A percentile compares a stretch with the other conserved stretches of the same genome.
Conservation (phyloP, 2,888 invertebrate species). For the Galeopsomyia nigrocyanea region DNA sequence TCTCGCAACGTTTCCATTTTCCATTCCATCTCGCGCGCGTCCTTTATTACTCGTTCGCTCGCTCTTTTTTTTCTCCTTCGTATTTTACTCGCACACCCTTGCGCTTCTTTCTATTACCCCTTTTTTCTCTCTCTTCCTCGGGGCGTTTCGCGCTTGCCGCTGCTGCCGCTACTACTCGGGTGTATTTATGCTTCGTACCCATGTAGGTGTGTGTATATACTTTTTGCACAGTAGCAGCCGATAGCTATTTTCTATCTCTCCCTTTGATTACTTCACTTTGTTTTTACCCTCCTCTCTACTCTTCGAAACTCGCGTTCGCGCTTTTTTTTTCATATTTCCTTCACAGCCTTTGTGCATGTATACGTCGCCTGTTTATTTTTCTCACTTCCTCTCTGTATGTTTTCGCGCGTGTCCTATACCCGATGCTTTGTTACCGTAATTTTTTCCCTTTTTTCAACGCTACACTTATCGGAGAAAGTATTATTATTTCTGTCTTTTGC, state of each 20-base stretch:
- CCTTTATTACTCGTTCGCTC: slow-evolving; percentile 43
- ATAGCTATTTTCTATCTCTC: slow-evolving; percentile 39
- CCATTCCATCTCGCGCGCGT: slow-evolving; percentile 41
- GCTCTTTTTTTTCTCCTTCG: slow-evolving; percentile 16
- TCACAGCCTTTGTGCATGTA: background rate
- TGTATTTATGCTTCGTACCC: slow-evolving; percentile 5
- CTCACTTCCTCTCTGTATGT: slow-evolving; percentile 43
- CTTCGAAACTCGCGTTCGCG: slow-evolving; percentile 23
- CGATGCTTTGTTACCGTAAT: slow-evolving; percentile 27
- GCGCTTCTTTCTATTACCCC: slow-evolving; percentile 33
- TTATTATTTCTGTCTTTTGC: background rate
- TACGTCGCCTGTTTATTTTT: slow-evolving; percentile 41
- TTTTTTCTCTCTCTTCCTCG: slow-evolving; percentile 11
- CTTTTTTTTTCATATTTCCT: slow-evolving; percentile 19
- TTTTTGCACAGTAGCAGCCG: slow-evolving; percentile 7
- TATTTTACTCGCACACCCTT: slow-evolving; percentile 39
- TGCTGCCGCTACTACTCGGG: background rate
- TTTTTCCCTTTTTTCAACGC: slow-evolving; percentile 17
- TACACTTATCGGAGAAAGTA: slow-evolving; percentile 24
- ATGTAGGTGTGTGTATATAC: background rate
- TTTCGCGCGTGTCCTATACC: slow-evolving; percentile 15
- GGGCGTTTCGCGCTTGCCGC: background rate
- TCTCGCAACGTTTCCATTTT: slow-evolving; percentile 26
- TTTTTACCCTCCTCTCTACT: slow-evolving; percentile 26
- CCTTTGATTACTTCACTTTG: slow-evolving; percentile 44